Evolutionary conservation across 2,888 invertebrate genomes (phyloP).

Genomic region (Panopea generosa): DNA sequence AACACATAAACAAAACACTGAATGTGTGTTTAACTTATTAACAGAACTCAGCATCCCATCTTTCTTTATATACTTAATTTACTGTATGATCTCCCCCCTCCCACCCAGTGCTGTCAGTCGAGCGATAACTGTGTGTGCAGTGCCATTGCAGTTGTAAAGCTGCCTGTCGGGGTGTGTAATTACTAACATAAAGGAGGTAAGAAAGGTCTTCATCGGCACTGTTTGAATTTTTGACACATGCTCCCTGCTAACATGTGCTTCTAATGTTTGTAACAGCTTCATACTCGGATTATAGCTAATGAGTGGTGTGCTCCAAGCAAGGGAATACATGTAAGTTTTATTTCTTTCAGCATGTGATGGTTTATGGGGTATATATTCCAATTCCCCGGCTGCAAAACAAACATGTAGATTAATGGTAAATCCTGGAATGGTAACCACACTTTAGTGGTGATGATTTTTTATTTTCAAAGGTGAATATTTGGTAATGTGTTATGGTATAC

Average conservation of each 20-base stretch:
- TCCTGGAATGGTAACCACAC: too few relatives aligned
- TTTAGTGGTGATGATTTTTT: too few relatives aligned
- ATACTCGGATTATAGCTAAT: constrained; percentile 38
- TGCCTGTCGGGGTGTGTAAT: constrained; percentile 33
- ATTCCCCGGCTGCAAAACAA: too few relatives aligned
- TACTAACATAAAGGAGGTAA: constrained; percentile 28
- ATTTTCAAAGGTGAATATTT: too few relatives aligned
- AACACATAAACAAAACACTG: too few relatives aligned
- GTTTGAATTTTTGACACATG: constrained; percentile 40
- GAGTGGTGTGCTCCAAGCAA: constrained; percentile 20
- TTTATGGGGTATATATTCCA: not conserved
- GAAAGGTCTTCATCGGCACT: constrained; percentile 33
- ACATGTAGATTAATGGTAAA: too few relatives aligned
- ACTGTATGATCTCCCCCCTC: constrained; percentile 16
- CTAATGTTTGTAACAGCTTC: constrained; percentile 24
- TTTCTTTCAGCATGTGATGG: constrained; percentile 23
- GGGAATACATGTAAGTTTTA: constrained; percentile 35
- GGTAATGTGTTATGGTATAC: too few relatives aligned
- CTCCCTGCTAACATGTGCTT: constrained; percentile 19
- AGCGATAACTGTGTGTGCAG: not conserved
- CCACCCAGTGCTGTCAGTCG: constrained; percentile 13
- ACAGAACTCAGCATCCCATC: too few relatives aligned
- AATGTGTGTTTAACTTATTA: too few relatives aligned
- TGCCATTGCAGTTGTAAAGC: too few relatives aligned
- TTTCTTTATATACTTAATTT: constrained; percentile 16